Percentiles rank a stretch among this genome's conserved stretches.
phyloP scores from a whole-genome alignment of 1,140 invertebrate species.

The Dinothrombium tinctorium region DNA sequence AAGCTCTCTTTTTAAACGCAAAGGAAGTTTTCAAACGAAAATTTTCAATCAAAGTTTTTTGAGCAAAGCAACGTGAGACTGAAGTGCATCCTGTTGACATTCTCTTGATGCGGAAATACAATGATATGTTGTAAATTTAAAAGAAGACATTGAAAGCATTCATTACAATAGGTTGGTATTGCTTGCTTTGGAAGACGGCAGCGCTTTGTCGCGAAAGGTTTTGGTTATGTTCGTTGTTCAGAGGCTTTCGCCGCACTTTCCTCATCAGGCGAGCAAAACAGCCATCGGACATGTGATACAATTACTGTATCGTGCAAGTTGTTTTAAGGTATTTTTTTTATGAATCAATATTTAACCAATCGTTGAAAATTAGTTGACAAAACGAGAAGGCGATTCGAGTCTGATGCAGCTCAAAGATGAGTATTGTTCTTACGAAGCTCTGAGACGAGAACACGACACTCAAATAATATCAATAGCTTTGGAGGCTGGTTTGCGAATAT shows the following conservation, averaged over 20 bases:
- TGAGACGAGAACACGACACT: conserved; percentile 87
- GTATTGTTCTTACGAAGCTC: conserved; percentile 74
- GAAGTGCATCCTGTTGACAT: conserved; percentile 5
- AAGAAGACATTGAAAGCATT: no score
- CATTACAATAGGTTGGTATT: no score
- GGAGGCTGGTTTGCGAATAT: conserved; percentile 83
- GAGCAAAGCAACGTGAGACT: background rate
- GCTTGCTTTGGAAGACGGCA: conserved; percentile 80
- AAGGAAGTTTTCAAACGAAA: no score
- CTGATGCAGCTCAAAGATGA: conserved; percentile 97
- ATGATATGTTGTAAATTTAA: conserved; percentile 87
- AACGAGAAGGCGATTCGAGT: conserved; percentile 87
- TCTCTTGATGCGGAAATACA: conserved; percentile 75
- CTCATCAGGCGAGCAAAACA: conserved; percentile 81
- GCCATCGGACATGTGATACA: conserved; percentile 97
- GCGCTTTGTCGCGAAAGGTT: conserved; percentile 85
- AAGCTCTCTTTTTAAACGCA: no score
- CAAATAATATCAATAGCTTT: conserved; percentile 94
- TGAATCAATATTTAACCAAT: conserved; percentile 6
- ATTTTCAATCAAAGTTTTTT: conserved; percentile 7
- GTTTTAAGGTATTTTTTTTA: conserved; percentile 56
- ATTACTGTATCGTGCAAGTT: conserved; percentile 83
- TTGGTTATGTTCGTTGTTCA: conserved; percentile 97
- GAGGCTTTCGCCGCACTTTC: conserved; percentile 75
- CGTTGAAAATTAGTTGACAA: conserved; percentile 21